A percentile compares a stretch with the other conserved stretches of the same genome.
These are phyloP conservation scores for Sinocyclocheilus grahami DNA, from an alignment of 2,113 vertebrate genomes.

Conservation along the genomic window DNA sequence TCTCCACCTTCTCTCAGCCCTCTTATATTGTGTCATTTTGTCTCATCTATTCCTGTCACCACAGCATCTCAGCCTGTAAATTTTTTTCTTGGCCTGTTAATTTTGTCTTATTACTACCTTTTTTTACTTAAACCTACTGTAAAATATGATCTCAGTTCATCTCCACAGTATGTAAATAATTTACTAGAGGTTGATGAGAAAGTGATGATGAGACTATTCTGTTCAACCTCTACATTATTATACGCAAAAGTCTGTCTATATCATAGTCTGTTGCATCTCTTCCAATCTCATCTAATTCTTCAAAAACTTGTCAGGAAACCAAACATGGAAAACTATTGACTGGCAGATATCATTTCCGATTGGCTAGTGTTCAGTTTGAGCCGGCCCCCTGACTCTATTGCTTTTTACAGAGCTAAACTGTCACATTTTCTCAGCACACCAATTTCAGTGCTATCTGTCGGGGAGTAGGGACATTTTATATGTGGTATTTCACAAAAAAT, in stretches of 20 bases:
- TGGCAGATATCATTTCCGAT: not conserved
- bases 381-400: not conserved
- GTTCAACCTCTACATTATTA: not conserved
- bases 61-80: not conserved
- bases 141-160: too few species aligned
- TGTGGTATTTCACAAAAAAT: not conserved
- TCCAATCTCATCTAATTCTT: not conserved
- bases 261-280: not conserved
- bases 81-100: not conserved
- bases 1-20: not conserved
- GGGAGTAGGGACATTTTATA: not conserved
- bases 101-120: not conserved
- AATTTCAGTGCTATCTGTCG: not conserved
- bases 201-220: not conserved
- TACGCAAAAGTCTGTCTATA: not conserved
- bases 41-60: not conserved
- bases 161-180: conserved; percentile 10
- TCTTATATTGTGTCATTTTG: not conserved
- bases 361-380: not conserved
- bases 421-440: not conserved
- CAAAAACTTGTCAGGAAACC: not conserved
- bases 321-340: not conserved
- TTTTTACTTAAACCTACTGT: too few species aligned
- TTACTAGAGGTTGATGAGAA: not conserved
- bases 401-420: not conserved